Base-by-base conservation (phyloP, 2,113 vertebrate species). In the Caracal caracal region DNA sequence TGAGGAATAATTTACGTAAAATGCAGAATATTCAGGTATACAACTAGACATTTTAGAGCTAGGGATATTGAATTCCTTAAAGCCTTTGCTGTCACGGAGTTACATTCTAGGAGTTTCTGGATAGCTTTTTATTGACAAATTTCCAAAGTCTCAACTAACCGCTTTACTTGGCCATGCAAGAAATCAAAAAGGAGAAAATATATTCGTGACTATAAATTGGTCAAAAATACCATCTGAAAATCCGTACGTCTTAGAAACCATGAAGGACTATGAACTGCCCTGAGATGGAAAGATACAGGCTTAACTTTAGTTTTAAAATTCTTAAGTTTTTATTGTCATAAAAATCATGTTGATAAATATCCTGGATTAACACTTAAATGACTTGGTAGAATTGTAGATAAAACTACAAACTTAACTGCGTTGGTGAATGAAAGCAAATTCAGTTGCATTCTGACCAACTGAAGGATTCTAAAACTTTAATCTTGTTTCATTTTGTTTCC, bases 321-420 rank as follows among this genome's bases (percentile, higher is more conserved):
- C n/a, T 66, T 78, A 86, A 59, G 30, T 49, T 30, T 86, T 84
- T 88, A 33, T 87, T 76, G 68, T 37, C 47, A 51, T 33, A 93
- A 90, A 75, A 90, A 17, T 91, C 75, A 68, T 86, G 76, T 68
- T 95, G 66, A 63, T 88, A 90, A 96, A 78, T 94, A 85, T 80
- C 88, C 33, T 93, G 26, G 19, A 68, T 91, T 96, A 78, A 35
- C 16, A 83, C 70, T 96, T 96, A 51, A 59, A 73, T 43, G 24
- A 65, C 66, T 85, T 71, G 53, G 33, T 80, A 59, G 26, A 35
- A 10, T 78, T 89, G 17, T 51, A 85, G 17, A 22, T 85, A 79
- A 66, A 95, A 79, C 47, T 87, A 4, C 49, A 59, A 80, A 51
- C 61, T 78, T 61, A 26, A 26, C 35, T 51, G 6, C 6, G 13